Percentiles rank a stretch among this genome's conserved stretches.
phyloP scores from a whole-genome alignment of 2,113 vertebrate genomes.

The Tretioscincus oriximinensis region DNA sequence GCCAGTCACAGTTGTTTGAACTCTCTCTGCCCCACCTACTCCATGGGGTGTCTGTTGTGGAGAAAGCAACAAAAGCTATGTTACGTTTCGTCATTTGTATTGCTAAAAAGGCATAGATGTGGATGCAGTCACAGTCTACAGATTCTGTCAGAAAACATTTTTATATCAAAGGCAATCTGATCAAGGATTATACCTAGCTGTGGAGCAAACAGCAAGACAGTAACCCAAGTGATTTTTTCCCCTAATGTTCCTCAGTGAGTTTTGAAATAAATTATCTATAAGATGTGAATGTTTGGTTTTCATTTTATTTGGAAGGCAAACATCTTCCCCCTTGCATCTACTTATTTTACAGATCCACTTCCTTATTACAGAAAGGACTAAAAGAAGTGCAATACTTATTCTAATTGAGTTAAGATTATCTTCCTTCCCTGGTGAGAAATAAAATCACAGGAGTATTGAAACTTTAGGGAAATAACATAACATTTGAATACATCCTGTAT shows the following conservation, averaged over 20 bases:
- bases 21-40: too few species aligned
- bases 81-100: too few species aligned
- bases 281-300: background rate
- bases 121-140: too few species aligned
- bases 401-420: conserved; percentile 21
- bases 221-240: background rate
- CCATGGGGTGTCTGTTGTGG: too few species aligned
- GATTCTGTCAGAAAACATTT: conserved; percentile 2
- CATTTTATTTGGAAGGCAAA: conserved; percentile 2
- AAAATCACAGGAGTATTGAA: background rate
- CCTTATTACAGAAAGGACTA: conserved; percentile 4
- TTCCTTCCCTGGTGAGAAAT: conserved; percentile 26
- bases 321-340: background rate
- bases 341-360: background rate
- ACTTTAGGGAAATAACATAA: background rate
- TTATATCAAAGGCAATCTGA: background rate
- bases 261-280: background rate
- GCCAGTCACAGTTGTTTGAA: too few species aligned
- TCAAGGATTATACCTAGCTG: background rate
- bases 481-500: background rate
- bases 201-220: background rate
- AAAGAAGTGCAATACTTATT: conserved; percentile 19
- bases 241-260: background rate
- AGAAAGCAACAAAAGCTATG: too few species aligned
- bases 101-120: too few species aligned